Evolutionary conservation across 2,888 invertebrate genomes (phyloP).

Genomic region (Epinotia nisella): DNA sequence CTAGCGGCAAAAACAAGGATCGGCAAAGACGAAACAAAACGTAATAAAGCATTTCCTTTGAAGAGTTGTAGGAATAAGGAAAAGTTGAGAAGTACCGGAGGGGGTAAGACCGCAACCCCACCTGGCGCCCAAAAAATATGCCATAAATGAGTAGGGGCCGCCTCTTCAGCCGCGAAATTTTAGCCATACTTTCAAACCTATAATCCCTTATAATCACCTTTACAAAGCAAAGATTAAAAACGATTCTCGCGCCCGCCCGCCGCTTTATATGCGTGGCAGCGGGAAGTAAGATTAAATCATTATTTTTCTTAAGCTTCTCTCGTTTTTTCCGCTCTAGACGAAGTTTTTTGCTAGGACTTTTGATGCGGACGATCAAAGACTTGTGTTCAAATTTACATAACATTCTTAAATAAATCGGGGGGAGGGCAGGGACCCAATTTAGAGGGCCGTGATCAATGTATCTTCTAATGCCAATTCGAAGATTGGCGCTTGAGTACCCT

Average conservation of each 20-base stretch:
- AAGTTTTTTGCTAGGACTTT: slow-evolving; percentile 83
- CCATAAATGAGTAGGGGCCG: slow-evolving; percentile 76
- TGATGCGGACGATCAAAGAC: slow-evolving; percentile 85
- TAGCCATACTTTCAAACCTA: slow-evolving; percentile 85
- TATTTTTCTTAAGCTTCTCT: slow-evolving; percentile 85
- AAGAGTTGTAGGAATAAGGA: slow-evolving; percentile 75
- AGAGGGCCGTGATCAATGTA: slow-evolving; percentile 68
- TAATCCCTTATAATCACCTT: slow-evolving; percentile 86
- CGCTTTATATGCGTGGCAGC: slow-evolving; percentile 83
- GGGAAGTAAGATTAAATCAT: slow-evolving; percentile 85
- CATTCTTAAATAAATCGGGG: slow-evolving; percentile 84
- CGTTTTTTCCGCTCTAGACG: slow-evolving; percentile 77
- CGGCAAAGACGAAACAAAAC: slow-evolving; percentile 70
- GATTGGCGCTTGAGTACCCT: slow-evolving; percentile 76
- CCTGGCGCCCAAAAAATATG: slow-evolving; percentile 79
- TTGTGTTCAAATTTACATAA: slow-evolving; percentile 85
- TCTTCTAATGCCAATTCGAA: slow-evolving; percentile 76
- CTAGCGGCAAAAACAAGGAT: slow-evolving; percentile 59
- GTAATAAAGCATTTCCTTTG: slow-evolving; percentile 79
- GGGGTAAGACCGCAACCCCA: slow-evolving; percentile 77
- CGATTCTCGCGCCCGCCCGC: slow-evolving; percentile 78
- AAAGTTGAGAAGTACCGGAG: slow-evolving; percentile 77
- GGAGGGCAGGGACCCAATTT: slow-evolving; percentile 67
- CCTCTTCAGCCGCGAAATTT: slow-evolving; percentile 80
- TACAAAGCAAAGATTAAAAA: slow-evolving; percentile 86